phyloP scores from a whole-genome alignment of 2,797 vertebrate species.

The Eupleurogrammus muticus region DNA sequence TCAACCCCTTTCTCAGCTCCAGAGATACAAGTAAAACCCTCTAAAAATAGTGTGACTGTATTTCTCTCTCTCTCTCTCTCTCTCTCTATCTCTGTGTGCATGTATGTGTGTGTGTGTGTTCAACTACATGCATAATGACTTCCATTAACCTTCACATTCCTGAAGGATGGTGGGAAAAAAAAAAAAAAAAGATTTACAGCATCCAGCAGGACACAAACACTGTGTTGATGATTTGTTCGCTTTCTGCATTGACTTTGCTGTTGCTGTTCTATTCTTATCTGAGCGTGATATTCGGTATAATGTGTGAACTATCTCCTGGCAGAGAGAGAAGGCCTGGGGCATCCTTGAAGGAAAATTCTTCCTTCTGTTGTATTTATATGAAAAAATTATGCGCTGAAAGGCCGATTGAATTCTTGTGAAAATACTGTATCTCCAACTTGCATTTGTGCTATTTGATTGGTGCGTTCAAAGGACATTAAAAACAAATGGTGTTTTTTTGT shows the following conservation, averaged over 20 bases:
- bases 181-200: constrained; percentile 47
- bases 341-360: constrained; percentile 9
- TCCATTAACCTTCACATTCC: constrained; percentile 78
- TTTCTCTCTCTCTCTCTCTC: constrained; percentile 47
- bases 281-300: constrained; percentile 10
- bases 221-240: neutral
- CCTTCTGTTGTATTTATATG: constrained; percentile 26
- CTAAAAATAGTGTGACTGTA: constrained; percentile 77
- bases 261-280: constrained; percentile 22
- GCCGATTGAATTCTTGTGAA: constrained; percentile 24
- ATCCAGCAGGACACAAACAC: constrained; percentile 40
- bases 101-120: constrained; percentile 34
- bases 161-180: constrained; percentile 36
- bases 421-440: neutral
- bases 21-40: constrained; percentile 72
- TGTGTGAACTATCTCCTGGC: constrained; percentile 34
- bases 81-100: neutral
- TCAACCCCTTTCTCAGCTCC: constrained; percentile 67
- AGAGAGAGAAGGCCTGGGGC: constrained; percentile 26
- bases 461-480: neutral
- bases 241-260: constrained; percentile 8
- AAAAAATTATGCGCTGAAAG: constrained; percentile 5
- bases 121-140: constrained; percentile 77
- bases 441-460: neutral
- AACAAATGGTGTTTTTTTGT: neutral